These are phyloP conservation scores for Paedocypris sp. DNA, from an alignment of 2,113 vertebrate genomes.

Conservation along the genomic window DNA sequence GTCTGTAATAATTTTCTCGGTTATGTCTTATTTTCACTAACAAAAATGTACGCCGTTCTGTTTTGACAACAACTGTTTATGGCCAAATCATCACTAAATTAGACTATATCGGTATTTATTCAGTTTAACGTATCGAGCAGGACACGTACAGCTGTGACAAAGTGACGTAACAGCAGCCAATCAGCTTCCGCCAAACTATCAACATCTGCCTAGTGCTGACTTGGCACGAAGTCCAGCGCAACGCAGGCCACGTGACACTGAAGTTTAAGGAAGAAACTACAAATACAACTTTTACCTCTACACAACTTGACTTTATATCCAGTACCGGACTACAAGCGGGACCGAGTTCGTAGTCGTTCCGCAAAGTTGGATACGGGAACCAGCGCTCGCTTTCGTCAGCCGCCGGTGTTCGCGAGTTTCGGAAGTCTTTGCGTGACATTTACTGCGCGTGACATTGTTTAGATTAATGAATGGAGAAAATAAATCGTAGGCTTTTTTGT, in stretches of 20 bases:
- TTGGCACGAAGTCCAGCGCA: background rate
- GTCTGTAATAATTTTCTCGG: too few species aligned
- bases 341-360: background rate
- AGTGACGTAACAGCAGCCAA: background rate
- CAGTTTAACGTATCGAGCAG: background rate
- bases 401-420: background rate
- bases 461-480: background rate
- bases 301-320: background rate
- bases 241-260: background rate
- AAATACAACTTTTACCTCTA: background rate
- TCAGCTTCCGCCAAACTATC: background rate
- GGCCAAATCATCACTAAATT: too few species aligned
- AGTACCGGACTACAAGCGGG: background rate
- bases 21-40: too few species aligned
- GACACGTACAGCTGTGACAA: background rate
- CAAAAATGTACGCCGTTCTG: too few species aligned
- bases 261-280: background rate
- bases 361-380: slow-evolving; percentile 11
- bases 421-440: background rate
- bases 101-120: too few species aligned
- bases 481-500: background rate
- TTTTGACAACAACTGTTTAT: too few species aligned
- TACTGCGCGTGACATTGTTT: background rate
- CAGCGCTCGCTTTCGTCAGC: slow-evolving; percentile 45
- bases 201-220: slow-evolving; percentile 26